A percentile compares a stretch with the other conserved stretches of the same genome.
Evolutionary conservation across 2,113 vertebrate species (phyloP).

Genomic region (Sialia sialis): DNA sequence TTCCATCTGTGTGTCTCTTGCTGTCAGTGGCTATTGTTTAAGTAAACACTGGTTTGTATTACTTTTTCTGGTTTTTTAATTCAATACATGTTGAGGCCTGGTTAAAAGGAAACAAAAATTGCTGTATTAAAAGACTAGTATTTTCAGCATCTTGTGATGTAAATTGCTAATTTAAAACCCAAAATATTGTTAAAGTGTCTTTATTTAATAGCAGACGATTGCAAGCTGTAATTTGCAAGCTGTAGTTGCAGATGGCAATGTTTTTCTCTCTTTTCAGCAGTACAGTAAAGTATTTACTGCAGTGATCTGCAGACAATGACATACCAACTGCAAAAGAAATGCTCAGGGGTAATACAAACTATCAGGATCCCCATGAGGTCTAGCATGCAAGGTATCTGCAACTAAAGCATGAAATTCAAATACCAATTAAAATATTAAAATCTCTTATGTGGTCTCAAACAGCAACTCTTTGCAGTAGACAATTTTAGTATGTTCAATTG

Average conservation of each 20-base stretch:
- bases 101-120: constrained; percentile 76
- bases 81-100: constrained; percentile 69
- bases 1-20: constrained; percentile 63
- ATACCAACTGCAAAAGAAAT: constrained; percentile 66
- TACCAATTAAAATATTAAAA: constrained; percentile 4
- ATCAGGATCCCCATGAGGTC: constrained; percentile 10
- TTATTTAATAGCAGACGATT: constrained; percentile 81
- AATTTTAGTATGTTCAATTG: neutral
- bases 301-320: constrained; percentile 69
- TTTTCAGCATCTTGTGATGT: constrained; percentile 77
- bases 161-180: constrained; percentile 83
- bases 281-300: constrained; percentile 73
- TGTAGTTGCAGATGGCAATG: constrained; percentile 82
- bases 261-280: constrained; percentile 74
- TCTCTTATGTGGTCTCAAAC: neutral
- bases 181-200: constrained; percentile 82
- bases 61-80: neutral
- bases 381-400: neutral
- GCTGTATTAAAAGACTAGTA: constrained; percentile 77
- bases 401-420: constrained; percentile 4
- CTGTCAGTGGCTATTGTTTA: constrained; percentile 74
- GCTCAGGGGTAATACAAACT: constrained; percentile 36
- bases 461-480: neutral
- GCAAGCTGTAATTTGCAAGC: constrained; percentile 84
- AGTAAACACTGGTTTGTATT: constrained; percentile 70